These are phyloP conservation scores for Brachymystax lenok DNA, from an alignment of 2,797 vertebrate genomes.

Conservation along the genomic window DNA sequence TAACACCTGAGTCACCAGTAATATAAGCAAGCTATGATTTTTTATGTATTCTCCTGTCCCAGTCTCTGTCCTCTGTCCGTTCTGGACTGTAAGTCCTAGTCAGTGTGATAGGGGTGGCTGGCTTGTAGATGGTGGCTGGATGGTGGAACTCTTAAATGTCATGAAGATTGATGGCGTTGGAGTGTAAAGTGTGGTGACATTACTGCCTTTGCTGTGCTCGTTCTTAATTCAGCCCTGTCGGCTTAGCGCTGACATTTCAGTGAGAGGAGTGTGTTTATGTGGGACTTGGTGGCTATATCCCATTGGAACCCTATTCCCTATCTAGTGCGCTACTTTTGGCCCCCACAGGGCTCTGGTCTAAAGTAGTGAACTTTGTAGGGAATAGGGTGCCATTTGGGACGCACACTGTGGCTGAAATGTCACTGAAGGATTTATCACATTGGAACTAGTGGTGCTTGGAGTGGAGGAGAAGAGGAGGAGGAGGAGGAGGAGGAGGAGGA, in stretches of 20 bases:
- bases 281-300: constrained; percentile 38
- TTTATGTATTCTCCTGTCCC: background rate
- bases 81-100: background rate
- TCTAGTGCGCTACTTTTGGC: background rate
- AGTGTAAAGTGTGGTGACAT: constrained; percentile 74
- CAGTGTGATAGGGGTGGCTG: constrained; percentile 28
- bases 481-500: no score
- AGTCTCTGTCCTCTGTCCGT: background rate
- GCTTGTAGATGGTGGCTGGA: constrained; percentile 23
- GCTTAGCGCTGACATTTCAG: constrained; percentile 72
- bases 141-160: constrained; percentile 69
- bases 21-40: background rate
- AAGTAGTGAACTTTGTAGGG: background rate
- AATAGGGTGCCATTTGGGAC: constrained; percentile 57
- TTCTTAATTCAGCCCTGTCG: constrained; percentile 70
- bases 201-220: constrained; percentile 64
- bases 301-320: background rate
- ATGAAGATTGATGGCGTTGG: constrained; percentile 65
- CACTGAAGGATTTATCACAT: constrained; percentile 69
- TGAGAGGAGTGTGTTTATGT: constrained; percentile 59
- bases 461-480: background rate
- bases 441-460: constrained; percentile 63
- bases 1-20: background rate
- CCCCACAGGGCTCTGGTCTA: background rate
- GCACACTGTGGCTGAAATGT: constrained; percentile 66